Evolutionary conservation across 2,888 invertebrate genomes (phyloP).

Genomic region (Tubiluchus corallicola): DNA sequence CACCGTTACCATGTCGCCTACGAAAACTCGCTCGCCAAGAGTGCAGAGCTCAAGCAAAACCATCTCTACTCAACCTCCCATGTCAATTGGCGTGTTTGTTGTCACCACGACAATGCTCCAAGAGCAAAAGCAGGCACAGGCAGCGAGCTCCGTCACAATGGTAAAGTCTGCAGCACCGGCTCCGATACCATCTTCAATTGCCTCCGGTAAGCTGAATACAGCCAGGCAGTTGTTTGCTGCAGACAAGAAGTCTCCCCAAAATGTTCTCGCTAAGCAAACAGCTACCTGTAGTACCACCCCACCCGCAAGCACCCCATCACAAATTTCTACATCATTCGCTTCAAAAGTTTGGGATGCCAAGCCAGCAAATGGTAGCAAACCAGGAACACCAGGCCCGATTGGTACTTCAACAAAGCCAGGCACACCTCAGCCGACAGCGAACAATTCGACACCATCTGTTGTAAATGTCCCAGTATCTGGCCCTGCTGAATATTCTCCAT

Average conservation of each 20-base stretch:
- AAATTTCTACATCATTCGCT: neutral
- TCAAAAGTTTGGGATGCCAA: neutral
- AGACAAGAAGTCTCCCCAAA: slow-evolving; percentile 16
- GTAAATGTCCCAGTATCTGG: neutral
- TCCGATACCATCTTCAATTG: slow-evolving; percentile 11
- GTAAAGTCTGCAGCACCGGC: slow-evolving; percentile 12
- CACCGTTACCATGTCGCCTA: too few relatives aligned
- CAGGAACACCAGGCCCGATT: neutral
- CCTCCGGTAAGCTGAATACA: slow-evolving; percentile 12
- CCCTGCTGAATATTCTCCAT: neutral
- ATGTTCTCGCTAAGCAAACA: neutral
- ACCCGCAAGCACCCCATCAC: slow-evolving; percentile 4
- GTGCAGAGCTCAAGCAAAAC: too few relatives aligned
- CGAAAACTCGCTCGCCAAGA: too few relatives aligned
- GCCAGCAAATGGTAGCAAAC: neutral
- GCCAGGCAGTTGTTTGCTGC: slow-evolving; percentile 25
- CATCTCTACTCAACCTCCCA: slow-evolving; percentile 9
- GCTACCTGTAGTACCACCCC: neutral
- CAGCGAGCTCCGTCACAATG: slow-evolving; percentile 8
- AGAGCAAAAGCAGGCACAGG: slow-evolving; percentile 13
- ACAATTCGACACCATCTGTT: slow-evolving; percentile 1
- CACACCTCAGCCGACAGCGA: neutral
- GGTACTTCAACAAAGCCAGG: neutral
- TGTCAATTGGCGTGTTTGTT: slow-evolving; percentile 6
- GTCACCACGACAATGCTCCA: slow-evolving; percentile 10